A percentile compares a stretch with the other conserved stretches of the same genome.
Evolutionary conservation across 2,113 vertebrate species (phyloP).

Genomic region (Tursiops truncatus): DNA sequence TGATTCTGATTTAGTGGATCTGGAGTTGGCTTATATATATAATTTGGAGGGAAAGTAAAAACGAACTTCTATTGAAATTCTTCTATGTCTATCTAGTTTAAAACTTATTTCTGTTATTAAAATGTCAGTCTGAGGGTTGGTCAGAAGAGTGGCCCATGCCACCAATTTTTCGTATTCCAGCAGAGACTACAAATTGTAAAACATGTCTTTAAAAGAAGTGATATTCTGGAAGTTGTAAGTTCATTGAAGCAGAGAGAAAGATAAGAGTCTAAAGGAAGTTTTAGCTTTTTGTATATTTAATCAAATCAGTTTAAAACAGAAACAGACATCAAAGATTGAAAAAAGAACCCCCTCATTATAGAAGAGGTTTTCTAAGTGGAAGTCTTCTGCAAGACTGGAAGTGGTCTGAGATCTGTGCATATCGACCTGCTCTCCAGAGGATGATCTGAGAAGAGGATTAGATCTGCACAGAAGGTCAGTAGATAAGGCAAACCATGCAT

Average conservation of each 20-base stretch:
- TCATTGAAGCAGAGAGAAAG: neutral
- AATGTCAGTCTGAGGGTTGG: neutral
- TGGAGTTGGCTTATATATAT: neutral
- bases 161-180: neutral
- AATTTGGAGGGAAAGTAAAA: neutral
- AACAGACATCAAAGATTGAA: neutral
- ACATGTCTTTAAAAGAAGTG: neutral
- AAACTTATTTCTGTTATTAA: neutral
- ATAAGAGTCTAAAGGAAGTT: neutral
- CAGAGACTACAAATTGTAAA: neutral
- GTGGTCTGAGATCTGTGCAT: neutral
- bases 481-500: neutral
- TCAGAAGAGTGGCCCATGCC: neutral
- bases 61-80: neutral
- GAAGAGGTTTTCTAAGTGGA: neutral
- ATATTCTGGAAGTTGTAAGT: neutral
- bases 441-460: neutral
- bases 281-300: neutral
- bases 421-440: neutral
- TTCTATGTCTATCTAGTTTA: neutral
- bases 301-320: neutral
- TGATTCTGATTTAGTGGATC: neutral
- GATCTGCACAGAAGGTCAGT: neutral
- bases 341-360: no score
- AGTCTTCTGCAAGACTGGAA: neutral